A percentile compares a stretch with the other conserved stretches of the same genome.
Evolutionary conservation across 1,140 invertebrate genomes (phyloP).

Genomic region (Ylistrum balloti): DNA sequence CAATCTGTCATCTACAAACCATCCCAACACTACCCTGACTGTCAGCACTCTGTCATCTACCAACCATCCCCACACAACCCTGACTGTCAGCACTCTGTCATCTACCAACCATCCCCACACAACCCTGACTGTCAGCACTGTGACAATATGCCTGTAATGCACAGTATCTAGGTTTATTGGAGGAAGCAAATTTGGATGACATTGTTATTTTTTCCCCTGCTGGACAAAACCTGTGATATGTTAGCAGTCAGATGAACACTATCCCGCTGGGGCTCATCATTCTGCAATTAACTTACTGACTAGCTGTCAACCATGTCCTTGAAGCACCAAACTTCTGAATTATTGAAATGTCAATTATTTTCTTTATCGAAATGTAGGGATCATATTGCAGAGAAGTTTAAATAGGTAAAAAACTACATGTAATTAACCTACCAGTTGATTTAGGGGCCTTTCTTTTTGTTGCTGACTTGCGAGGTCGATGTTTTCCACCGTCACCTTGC

Average conservation of each 20-base stretch:
- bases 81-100: not conserved
- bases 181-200: not conserved
- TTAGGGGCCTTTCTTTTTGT: constrained; percentile 78
- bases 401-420: not conserved
- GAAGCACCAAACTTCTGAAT: not conserved
- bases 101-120: not conserved
- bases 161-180: not conserved
- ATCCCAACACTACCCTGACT: no score
- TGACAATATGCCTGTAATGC: not conserved
- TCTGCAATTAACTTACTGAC: not conserved
- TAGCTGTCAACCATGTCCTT: not conserved
- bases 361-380: not conserved
- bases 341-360: not conserved
- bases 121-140: not conserved
- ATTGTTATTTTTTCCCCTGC: not conserved
- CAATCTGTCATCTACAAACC: no score
- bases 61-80: not conserved
- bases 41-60: no score
- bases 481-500: constrained; percentile 47
- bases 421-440: constrained; percentile 64
- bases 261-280: not conserved
- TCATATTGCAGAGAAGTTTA: not conserved
- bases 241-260: not conserved
- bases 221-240: not conserved
- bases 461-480: constrained; percentile 60